Conservation (phyloP, 1,140 invertebrate species). For the Apis florea region DNA sequence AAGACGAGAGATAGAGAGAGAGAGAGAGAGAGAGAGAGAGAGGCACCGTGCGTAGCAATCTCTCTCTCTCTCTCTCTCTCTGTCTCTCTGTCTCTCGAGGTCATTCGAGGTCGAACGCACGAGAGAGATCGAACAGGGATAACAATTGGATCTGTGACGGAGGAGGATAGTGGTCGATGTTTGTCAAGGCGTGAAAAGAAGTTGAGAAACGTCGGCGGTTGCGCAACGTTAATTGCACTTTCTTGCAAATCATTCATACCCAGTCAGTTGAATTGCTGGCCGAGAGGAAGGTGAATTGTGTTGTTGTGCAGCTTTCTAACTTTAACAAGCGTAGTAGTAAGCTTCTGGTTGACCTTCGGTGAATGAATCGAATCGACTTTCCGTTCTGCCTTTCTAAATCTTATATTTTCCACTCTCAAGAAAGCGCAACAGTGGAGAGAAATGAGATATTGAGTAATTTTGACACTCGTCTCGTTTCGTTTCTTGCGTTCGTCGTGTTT, state of each 20-base stretch:
- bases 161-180: background rate
- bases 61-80: no score
- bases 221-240: conserved; percentile 20
- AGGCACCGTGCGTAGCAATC: no score
- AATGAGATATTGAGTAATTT: no score
- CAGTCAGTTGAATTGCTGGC: conserved; percentile 20
- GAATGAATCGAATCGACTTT: conserved; percentile 37
- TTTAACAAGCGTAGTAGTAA: conserved; percentile 35
- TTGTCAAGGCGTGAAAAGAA: background rate
- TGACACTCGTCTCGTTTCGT: no score
- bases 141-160: no score
- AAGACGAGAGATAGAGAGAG: background rate
- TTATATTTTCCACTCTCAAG: no score
- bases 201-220: background rate
- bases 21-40: background rate
- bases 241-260: conserved; percentile 39
- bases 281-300: conserved; percentile 28
- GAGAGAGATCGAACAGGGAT: background rate
- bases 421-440: no score
- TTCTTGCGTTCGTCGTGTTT: no score
- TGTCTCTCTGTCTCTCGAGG: no score
- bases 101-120: conserved; percentile 47
- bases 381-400: background rate
- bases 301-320: conserved; percentile 6
- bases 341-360: conserved; percentile 11